These are phyloP conservation scores for Scotopteryx bipunctaria DNA, from an alignment of 2,888 invertebrate genomes.

Conservation along the genomic window DNA sequence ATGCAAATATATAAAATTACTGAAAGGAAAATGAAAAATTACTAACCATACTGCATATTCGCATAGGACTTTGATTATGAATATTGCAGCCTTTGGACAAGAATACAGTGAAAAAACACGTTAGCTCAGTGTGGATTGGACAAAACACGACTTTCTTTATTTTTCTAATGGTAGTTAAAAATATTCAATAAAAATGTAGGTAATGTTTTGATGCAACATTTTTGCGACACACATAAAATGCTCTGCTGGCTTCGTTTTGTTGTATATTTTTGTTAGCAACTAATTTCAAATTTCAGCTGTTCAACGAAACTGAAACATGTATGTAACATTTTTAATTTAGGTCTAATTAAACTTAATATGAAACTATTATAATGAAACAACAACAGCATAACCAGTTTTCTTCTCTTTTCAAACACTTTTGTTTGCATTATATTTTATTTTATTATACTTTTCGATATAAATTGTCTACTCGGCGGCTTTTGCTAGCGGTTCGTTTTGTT, in stretches of 20 bases:
- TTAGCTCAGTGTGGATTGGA: neutral
- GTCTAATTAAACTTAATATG: neutral
- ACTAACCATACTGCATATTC: neutral
- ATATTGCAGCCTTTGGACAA: neutral
- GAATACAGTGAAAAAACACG: neutral
- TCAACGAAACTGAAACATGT: constrained; percentile 5
- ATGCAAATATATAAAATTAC: constrained; percentile 13
- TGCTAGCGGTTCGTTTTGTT: too few species aligned
- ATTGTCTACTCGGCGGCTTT: too few species aligned
- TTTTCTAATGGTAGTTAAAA: too few species aligned
- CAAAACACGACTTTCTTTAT: neutral
- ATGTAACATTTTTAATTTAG: neutral
- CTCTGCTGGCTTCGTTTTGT: neutral
- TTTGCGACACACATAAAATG: neutral
- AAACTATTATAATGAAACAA: neutral
- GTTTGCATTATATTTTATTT: constrained; percentile 15
- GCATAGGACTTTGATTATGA: neutral
- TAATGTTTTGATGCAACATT: neutral
- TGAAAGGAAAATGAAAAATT: neutral
- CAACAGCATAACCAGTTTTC: neutral
- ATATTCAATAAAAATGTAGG: neutral
- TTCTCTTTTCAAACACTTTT: constrained; percentile 5
- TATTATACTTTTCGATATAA: constrained; percentile 1
- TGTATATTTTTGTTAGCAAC: neutral
- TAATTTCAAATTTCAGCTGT: neutral